These are phyloP conservation scores for Harpalus rubripes DNA, from an alignment of 2,888 invertebrate species.

Conservation along the genomic window DNA sequence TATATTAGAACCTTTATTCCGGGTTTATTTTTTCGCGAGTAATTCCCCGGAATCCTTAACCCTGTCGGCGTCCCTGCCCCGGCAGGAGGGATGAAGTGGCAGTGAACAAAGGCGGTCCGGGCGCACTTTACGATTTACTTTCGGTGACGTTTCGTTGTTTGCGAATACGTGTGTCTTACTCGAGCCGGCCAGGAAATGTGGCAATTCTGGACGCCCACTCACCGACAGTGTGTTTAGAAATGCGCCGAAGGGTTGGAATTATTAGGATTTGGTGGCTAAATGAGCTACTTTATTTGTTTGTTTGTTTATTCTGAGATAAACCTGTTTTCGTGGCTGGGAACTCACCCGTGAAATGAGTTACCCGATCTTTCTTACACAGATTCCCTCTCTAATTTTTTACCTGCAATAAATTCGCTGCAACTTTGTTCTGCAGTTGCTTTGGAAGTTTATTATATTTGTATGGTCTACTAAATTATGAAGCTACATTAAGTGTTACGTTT, in stretches of 20 bases:
- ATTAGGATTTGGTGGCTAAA: constrained; percentile 50
- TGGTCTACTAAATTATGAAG: not conserved
- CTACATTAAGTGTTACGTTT: not conserved
- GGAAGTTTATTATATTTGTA: constrained; percentile 17
- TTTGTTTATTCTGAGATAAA: constrained; percentile 42
- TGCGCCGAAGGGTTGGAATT: constrained; percentile 14
- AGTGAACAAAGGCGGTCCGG: constrained; percentile 54
- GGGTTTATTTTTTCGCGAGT: constrained; percentile 60
- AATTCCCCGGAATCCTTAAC: constrained; percentile 53
- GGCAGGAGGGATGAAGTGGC: constrained; percentile 29
- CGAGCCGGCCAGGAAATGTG: constrained; percentile 47
- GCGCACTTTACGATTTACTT: constrained; percentile 56
- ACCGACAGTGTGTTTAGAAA: constrained; percentile 36
- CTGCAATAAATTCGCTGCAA: not conserved
- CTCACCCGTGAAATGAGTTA: constrained; percentile 18
- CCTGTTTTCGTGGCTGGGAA: constrained; percentile 10
- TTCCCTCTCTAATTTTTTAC: constrained; percentile 20
- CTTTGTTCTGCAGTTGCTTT: not conserved
- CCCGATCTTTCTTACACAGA: constrained; percentile 1
- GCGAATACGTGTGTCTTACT: constrained; percentile 56
- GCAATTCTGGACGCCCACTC: constrained; percentile 45
- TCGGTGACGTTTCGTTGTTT: constrained; percentile 60
- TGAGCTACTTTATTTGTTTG: constrained; percentile 55
- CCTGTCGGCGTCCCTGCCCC: not conserved
- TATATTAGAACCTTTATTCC: constrained; percentile 55